Percentiles rank a stretch among this genome's conserved stretches.
Conservation (phyloP, 2,797 vertebrate species). For the Ceyx erithaca region DNA sequence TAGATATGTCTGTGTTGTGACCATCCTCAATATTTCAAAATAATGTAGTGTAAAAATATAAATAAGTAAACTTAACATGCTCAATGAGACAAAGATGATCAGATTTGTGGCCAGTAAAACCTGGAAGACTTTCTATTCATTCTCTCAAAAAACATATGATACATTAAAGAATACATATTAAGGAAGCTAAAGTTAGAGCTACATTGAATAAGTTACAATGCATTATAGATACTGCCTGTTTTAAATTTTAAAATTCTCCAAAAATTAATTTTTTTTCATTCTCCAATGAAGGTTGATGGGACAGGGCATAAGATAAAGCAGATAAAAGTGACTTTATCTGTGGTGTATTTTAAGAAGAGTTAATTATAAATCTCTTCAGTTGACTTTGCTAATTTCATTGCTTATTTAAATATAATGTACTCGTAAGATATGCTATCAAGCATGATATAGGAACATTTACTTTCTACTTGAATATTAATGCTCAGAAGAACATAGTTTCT, state of each 20-base stretch:
- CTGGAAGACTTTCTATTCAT: background rate
- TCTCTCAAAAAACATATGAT: background rate
- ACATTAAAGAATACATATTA: background rate
- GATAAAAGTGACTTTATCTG: background rate
- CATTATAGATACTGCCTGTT: background rate
- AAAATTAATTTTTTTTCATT: background rate
- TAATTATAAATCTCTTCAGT: background rate
- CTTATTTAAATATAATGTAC: background rate
- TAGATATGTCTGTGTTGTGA: background rate
- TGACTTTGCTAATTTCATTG: background rate
- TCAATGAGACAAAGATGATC: background rate
- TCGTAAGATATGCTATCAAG: accelerated
- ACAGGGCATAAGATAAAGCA: background rate
- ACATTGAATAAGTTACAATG: background rate
- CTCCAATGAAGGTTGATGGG: background rate
- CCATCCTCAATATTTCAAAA: background rate
- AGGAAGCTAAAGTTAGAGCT: background rate
- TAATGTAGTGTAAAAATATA: background rate
- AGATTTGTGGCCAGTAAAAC: background rate
- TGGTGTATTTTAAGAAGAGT: background rate
- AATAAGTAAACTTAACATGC: background rate
- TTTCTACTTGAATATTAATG: background rate
- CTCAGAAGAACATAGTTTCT: background rate
- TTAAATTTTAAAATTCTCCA: background rate
- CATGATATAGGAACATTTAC: accelerated